Evolutionary conservation across 2,113 vertebrate species (phyloP).

Genomic region (Aspidoscelis tigris): DNA sequence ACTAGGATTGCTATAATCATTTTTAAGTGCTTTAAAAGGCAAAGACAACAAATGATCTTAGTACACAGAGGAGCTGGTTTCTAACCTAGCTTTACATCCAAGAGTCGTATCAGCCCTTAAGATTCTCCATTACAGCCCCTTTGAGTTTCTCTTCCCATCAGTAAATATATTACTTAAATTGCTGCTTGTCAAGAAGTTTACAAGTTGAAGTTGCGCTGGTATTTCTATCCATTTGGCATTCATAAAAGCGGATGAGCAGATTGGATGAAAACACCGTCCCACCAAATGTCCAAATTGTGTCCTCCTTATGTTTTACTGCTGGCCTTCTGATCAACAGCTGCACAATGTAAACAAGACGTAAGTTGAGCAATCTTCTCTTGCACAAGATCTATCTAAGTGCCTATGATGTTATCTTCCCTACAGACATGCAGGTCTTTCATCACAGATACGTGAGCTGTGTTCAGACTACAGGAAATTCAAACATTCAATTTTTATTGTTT

Average conservation of each 20-base stretch:
- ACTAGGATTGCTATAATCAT: background rate
- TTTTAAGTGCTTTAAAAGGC: background rate
- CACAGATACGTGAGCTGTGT: background rate
- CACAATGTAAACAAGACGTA: conserved; percentile 32
- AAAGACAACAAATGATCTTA: background rate
- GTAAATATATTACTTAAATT: background rate
- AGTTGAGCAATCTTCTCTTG: conserved; percentile 48
- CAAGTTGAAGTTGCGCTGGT: background rate
- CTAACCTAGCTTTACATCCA: background rate
- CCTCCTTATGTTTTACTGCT: conserved; percentile 49
- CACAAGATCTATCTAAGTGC: conserved; percentile 29
- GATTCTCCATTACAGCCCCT: background rate
- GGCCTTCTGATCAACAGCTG: conserved; percentile 59
- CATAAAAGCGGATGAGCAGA: conserved; percentile 38
- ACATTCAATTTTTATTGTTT: background rate
- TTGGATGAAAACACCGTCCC: conserved; percentile 62
- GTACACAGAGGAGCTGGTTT: background rate
- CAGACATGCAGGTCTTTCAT: background rate
- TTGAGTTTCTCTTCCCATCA: background rate
- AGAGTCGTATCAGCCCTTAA: background rate
- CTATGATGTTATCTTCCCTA: background rate
- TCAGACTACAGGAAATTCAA: background rate
- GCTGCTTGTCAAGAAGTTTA: background rate
- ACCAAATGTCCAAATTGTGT: conserved; percentile 53
- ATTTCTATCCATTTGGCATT: background rate